These are phyloP conservation scores for Leptinotarsa undecemlineata DNA, from an alignment of 1,140 invertebrate species.

Conservation along the genomic window DNA sequence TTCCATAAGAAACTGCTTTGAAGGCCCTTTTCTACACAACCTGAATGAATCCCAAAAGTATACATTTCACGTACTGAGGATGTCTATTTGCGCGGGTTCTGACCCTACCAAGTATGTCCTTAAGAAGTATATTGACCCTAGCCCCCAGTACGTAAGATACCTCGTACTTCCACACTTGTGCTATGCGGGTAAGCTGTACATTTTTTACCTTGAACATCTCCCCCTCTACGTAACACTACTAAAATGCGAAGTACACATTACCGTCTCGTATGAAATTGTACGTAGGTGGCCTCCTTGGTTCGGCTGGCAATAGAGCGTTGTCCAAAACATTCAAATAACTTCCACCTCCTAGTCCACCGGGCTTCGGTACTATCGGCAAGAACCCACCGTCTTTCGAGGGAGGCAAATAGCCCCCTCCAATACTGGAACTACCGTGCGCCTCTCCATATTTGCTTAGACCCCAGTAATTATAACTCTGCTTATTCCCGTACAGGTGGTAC, in stretches of 20 bases:
- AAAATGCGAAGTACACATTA: conserved; percentile 21
- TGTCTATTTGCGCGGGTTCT: too few species aligned
- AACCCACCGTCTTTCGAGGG: conserved; percentile 1
- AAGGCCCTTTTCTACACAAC: too few species aligned
- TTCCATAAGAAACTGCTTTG: too few species aligned
- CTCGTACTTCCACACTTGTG: too few species aligned
- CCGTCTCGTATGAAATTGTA: conserved; percentile 47
- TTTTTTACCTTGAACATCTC: too few species aligned
- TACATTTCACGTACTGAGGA: too few species aligned
- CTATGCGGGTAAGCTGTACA: too few species aligned
- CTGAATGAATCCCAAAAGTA: too few species aligned
- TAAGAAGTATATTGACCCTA: too few species aligned
- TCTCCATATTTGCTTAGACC: conserved; percentile 41
- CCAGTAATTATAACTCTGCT: conserved; percentile 52
- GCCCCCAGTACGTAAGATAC: too few species aligned
- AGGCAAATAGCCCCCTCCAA: conserved; percentile 23
- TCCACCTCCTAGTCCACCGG: conserved; percentile 1
- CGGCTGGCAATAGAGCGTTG: conserved; percentile 40
- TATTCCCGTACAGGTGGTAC: conserved; percentile 47
- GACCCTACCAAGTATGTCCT: too few species aligned
- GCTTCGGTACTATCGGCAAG: conserved; percentile 27
- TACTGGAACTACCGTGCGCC: conserved; percentile 7
- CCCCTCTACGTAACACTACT: too few species aligned
- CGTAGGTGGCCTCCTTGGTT: conserved; percentile 33
- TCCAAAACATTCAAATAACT: conserved; percentile 32